These are phyloP conservation scores for Doris montereyensis DNA, from an alignment of 2,888 invertebrate genomes.

Conservation along the genomic window DNA sequence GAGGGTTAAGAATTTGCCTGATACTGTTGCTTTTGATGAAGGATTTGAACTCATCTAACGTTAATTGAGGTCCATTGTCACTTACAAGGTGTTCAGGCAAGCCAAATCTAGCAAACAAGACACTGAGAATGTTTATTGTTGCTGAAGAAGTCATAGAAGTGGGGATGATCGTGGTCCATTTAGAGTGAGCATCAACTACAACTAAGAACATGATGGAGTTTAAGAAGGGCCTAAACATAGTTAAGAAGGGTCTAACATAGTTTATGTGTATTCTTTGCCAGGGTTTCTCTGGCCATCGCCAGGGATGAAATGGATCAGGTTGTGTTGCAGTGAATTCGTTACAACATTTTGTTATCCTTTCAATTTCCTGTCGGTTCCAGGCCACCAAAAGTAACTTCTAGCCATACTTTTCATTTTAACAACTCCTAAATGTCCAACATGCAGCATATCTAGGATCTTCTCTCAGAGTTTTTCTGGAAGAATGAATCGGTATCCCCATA, in stretches of 20 bases:
- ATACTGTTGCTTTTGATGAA: too few relatives aligned
- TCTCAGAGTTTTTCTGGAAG: too few relatives aligned
- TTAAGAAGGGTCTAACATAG: conserved; percentile 47
- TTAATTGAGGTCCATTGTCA: conserved; percentile 49
- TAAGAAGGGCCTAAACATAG: too few relatives aligned
- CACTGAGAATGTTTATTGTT: background rate
- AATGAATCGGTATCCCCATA: too few relatives aligned
- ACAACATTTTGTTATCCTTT: too few relatives aligned
- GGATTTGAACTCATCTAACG: conserved; percentile 31
- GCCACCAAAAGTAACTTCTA: conserved; percentile 28
- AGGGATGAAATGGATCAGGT: conserved; percentile 45
- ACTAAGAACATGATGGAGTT: conserved; percentile 4
- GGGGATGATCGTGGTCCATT: too few relatives aligned
- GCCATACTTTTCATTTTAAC: conserved; percentile 38
- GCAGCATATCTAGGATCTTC: too few relatives aligned
- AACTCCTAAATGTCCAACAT: conserved; percentile 41
- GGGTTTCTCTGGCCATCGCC: conserved; percentile 55
- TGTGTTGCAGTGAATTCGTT: conserved; percentile 35
- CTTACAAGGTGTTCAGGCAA: conserved; percentile 44
- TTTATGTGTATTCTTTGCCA: conserved; percentile 57
- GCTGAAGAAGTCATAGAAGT: too few relatives aligned
- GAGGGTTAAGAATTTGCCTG: conserved; percentile 30
- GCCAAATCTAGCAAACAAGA: conserved; percentile 8
- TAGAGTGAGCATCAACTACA: background rate
- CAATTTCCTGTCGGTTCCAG: background rate